Conservation (phyloP, 1,140 invertebrate genomes). For the Phthorimaea operculella region DNA sequence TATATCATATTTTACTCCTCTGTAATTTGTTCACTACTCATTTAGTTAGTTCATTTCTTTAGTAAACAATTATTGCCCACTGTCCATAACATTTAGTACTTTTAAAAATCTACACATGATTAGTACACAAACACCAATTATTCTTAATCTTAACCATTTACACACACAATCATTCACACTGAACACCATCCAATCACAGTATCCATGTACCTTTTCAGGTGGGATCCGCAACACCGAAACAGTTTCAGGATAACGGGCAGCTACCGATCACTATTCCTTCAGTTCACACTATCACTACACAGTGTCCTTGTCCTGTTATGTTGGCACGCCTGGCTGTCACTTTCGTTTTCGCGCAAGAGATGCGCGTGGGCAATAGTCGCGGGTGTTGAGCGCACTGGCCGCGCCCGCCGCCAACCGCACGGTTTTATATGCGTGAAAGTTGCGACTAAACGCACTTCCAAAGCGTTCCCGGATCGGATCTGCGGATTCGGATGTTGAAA, state of each 20-base stretch:
- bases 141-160: too few species aligned
- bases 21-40: too few species aligned
- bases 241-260: constrained; percentile 59
- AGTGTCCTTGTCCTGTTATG: constrained; percentile 22
- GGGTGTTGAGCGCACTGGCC: constrained; percentile 47
- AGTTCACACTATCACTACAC: constrained; percentile 55
- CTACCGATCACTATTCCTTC: constrained; percentile 53
- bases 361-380: constrained; percentile 31
- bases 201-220: constrained; percentile 55
- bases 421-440: constrained; percentile 66
- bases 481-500: constrained; percentile 51
- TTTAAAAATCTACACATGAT: too few species aligned
- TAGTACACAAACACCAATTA: too few species aligned
- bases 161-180: background rate
- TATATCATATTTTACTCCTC: too few species aligned
- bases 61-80: too few species aligned
- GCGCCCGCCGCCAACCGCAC: constrained; percentile 35
- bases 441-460: constrained; percentile 30
- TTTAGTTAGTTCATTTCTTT: too few species aligned
- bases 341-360: constrained; percentile 51
- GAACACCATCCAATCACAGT: constrained; percentile 17
- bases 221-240: constrained; percentile 42
- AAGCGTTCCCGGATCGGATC: constrained; percentile 51
- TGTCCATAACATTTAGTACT: too few species aligned
- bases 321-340: constrained; percentile 28